Base-by-base conservation (phyloP, 92 coral and sea anemone species). In the Virgularia gustaviana region DNA sequence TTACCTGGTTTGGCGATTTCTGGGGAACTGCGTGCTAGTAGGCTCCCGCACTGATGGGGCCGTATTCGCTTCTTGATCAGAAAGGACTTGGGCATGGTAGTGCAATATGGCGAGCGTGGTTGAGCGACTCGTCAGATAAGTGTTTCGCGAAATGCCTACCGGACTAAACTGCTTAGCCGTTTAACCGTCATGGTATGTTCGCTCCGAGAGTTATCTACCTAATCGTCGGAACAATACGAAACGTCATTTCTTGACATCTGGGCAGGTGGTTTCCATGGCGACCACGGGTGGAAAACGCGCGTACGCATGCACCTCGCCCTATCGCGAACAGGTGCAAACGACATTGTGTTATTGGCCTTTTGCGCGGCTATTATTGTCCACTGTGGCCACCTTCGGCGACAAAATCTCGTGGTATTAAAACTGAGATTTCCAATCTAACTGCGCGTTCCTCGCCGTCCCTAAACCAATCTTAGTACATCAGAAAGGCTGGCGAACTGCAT, bases 201-300 rank as follows among this genome's bases (percentile, higher is more conserved):
- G 30, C 29, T 3, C 30, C 58, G 58, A 5, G 15, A 52, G 30
- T 12, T 52, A 52, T 52, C 58, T 28, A 6, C 58, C 13, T 52
- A 52, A 52, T 52, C 58, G 28, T 52, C 58, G 15, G 58, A 28
- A 52, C 58, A 52, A 52, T 52, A 52, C 73, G 0, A 16, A 31
- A 47, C 47, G 75, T 49, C 75, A 68, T 49, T 6, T 68, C 36
- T 32, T 68, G 75, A 51, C 75, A 68, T 42, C 24, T 49, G 39
- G 36, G 47, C 75, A 68, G 75, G 75, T 68, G 58, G 75, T 68
- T 29, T 36, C 75, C 25, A 51, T 49, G 75, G 60, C n/a, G 36
- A 68, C 72, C 22, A 16, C 75, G 28, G 75, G 75, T 68, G 75
- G 75, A 35, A 54, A 35, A 7, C 58, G 4, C 9, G 19, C n/a